Percentiles rank a stretch among this genome's conserved stretches.
Evolutionary conservation across 2,797 vertebrate species (phyloP).

Genomic region (Myripristis murdjan): DNA sequence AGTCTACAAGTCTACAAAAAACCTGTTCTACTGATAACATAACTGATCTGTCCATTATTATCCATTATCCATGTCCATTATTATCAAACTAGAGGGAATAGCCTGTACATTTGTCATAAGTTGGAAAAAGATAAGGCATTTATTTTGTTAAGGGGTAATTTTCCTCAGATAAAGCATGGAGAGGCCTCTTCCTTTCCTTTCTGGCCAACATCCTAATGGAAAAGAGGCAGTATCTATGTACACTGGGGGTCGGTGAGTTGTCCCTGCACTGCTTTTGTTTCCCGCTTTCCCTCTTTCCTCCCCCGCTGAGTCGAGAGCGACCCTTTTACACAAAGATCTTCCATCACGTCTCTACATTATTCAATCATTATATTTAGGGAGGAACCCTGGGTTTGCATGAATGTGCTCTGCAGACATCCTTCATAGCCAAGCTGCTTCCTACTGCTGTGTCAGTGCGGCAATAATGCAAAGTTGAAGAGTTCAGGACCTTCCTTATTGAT

Average conservation of each 20-base stretch:
- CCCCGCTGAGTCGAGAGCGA: constrained; percentile 59
- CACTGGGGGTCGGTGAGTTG: constrained; percentile 43
- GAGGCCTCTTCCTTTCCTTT: constrained; percentile 53
- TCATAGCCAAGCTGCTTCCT: constrained; percentile 64
- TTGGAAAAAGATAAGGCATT: no score
- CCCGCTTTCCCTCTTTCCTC: constrained; percentile 49
- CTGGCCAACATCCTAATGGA: constrained; percentile 19
- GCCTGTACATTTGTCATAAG: constrained; percentile 11
- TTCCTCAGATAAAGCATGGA: constrained; percentile 32
- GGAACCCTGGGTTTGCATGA: constrained; percentile 67
- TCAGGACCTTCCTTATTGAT: constrained; percentile 82
- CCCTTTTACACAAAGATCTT: constrained; percentile 73
- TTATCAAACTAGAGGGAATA: background rate
- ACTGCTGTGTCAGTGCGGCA: constrained; percentile 71
- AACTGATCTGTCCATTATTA: background rate
- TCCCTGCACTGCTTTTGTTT: constrained; percentile 69
- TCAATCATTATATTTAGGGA: constrained; percentile 76
- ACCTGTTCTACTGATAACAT: background rate
- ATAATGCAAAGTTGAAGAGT: constrained; percentile 83
- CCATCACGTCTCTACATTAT: constrained; percentile 78
- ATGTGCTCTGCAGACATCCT: constrained; percentile 50
- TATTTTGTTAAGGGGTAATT: constrained; percentile 1
- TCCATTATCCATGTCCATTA: no score
- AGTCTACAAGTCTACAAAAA: background rate
- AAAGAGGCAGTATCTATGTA: constrained; percentile 51